These are phyloP conservation scores for Ctenomys sociabilis DNA, from an alignment of 2,113 vertebrate species.

Conservation along the genomic window DNA sequence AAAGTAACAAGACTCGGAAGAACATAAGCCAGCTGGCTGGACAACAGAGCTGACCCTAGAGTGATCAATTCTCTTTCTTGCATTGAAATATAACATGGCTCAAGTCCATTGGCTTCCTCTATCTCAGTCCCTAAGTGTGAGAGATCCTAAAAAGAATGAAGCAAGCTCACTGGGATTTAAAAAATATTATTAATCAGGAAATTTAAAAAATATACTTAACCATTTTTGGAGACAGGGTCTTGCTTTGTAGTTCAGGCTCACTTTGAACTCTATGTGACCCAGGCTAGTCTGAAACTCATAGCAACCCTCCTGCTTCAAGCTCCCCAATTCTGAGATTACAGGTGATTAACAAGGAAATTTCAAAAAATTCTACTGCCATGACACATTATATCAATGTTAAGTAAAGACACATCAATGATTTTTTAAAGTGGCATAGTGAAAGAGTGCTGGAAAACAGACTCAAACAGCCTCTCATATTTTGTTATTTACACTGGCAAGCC, in stretches of 20 bases:
- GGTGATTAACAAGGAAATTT: not conserved
- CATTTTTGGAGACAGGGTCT: not conserved
- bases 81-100: constrained; percentile 31
- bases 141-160: not conserved
- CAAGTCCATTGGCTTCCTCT: not conserved
- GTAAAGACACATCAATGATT: constrained; percentile 37
- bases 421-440: constrained; percentile 1
- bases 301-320: not conserved
- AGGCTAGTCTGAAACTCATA: not conserved
- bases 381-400: not conserved
- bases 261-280: not conserved
- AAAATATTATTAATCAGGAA: constrained; percentile 33
- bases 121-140: not conserved
- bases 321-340: not conserved
- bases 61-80: constrained; percentile 20
- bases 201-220: not conserved
- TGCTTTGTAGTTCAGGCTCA: not conserved
- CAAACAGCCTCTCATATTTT: not conserved
- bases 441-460: not conserved
- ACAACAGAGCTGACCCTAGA: not conserved
- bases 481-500: constrained; percentile 49
- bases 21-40: not conserved
- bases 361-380: not conserved
- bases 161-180: not conserved
- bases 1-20: constrained; percentile 20